These are phyloP conservation scores for Isurus oxyrinchus DNA, from an alignment of 2,113 vertebrate species.

Conservation along the genomic window DNA sequence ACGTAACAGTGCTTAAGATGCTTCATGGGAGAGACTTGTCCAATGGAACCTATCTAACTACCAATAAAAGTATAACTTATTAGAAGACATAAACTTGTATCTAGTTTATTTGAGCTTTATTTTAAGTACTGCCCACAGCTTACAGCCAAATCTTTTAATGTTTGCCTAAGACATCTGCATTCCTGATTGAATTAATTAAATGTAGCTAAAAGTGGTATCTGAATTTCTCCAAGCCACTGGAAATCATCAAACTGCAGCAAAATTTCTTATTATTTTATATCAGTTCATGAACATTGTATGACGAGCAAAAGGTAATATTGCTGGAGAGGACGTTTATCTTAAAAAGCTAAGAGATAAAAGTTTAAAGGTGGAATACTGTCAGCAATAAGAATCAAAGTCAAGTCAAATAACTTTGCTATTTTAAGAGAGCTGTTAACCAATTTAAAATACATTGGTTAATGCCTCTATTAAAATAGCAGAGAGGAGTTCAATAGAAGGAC, in stretches of 20 bases:
- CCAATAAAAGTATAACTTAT: not conserved
- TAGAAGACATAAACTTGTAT: not conserved
- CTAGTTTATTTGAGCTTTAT: not conserved
- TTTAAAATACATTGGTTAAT: not conserved
- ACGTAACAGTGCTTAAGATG: not conserved
- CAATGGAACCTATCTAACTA: not conserved
- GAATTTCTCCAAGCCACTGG: not conserved
- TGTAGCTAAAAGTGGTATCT: too few species aligned
- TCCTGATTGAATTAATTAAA: not conserved
- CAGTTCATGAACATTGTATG: not conserved
- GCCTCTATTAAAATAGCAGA: not conserved
- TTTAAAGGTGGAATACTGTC: not conserved
- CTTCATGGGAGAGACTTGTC: not conserved
- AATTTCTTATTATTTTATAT: not conserved
- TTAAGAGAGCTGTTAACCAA: not conserved
- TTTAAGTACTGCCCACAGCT: not conserved
- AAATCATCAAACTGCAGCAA: not conserved
- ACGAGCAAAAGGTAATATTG: not conserved
- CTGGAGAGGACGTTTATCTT: not conserved
- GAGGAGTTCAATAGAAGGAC: not conserved
- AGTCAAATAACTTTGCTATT: not conserved
- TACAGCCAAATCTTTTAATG: not conserved
- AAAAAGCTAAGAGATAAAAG: too few species aligned
- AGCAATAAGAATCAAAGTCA: not conserved
- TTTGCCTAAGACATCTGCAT: not conserved